phyloP scores from a whole-genome alignment of 2,888 invertebrate genomes.

The Sphinx pinastri region DNA sequence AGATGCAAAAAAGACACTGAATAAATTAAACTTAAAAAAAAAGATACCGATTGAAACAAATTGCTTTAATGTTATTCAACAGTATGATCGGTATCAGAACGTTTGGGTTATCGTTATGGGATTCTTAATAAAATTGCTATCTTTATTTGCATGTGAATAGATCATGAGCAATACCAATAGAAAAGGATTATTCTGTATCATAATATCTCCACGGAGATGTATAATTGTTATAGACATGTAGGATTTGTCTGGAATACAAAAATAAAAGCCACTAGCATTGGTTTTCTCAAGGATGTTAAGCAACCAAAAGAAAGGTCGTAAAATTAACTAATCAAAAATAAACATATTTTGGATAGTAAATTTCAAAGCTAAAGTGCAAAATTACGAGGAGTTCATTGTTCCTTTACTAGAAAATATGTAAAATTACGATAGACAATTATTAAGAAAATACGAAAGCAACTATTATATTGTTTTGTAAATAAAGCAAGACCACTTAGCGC shows the following conservation, averaged over 20 bases:
- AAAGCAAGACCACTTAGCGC: constrained; percentile 25
- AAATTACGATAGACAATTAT: not conserved
- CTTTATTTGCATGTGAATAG: not conserved
- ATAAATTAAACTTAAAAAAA: not conserved
- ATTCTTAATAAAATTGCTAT: not conserved
- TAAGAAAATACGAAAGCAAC: not conserved
- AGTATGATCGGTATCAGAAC: not conserved
- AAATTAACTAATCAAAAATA: too few relatives aligned
- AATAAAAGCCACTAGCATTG: too few relatives aligned
- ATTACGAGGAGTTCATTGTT: too few relatives aligned
- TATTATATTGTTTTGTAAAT: constrained; percentile 20
- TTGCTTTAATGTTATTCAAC: not conserved
- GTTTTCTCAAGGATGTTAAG: too few relatives aligned
- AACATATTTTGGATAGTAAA: too few relatives aligned
- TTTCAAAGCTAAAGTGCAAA: too few relatives aligned
- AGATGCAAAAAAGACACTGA: not conserved
- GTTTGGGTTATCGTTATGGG: not conserved
- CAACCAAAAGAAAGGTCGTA: too few relatives aligned
- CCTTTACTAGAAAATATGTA: not conserved
- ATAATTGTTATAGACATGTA: too few relatives aligned
- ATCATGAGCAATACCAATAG: not conserved
- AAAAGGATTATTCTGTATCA: not conserved
- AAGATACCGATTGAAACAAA: not conserved
- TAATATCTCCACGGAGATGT: not conserved
- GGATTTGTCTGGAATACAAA: too few relatives aligned